Percentiles rank a stretch among this genome's conserved stretches.
These are phyloP conservation scores for Lissocephala sabroskyi DNA, from an alignment of 2,888 invertebrate genomes.

Conservation along the genomic window DNA sequence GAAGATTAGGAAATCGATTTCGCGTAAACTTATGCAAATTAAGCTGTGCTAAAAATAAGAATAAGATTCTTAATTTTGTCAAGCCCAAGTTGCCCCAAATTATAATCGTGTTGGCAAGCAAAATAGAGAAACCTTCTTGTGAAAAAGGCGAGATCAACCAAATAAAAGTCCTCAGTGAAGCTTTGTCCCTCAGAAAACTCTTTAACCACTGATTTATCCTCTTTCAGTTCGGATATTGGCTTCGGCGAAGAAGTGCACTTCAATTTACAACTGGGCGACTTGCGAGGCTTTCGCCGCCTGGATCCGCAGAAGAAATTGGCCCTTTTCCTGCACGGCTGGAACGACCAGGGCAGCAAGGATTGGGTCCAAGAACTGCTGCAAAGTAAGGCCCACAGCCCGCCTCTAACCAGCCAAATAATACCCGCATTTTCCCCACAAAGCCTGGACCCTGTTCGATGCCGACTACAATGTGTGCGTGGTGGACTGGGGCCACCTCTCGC, in stretches of 20 bases:
- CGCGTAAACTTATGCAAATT: no score
- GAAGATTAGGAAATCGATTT: no score
- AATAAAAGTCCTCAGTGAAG: no score
- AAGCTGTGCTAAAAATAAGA: no score
- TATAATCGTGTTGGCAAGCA: no score
- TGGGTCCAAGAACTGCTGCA: constrained; percentile 67
- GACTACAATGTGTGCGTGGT: constrained; percentile 68
- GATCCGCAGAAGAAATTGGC: constrained; percentile 58
- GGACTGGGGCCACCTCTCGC: constrained; percentile 69
- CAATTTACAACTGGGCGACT: constrained; percentile 58
- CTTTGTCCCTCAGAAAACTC: no score
- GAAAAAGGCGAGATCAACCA: no score
- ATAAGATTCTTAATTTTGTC: no score
- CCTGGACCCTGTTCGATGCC: constrained; percentile 65
- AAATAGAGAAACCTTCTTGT: no score
- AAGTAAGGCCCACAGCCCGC: constrained; percentile 42
- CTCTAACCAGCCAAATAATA: not conserved
- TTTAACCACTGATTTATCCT: no score
- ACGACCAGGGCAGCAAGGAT: constrained; percentile 66
- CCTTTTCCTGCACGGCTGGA: constrained; percentile 71
- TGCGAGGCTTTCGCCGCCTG: constrained; percentile 59
- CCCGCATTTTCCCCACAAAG: constrained; percentile 29
- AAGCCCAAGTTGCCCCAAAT: no score
- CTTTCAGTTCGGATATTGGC: constrained; percentile 47
- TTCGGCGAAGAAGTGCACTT: constrained; percentile 55